Conservation (phyloP, 2,888 invertebrate species). For the Nineta flava region DNA sequence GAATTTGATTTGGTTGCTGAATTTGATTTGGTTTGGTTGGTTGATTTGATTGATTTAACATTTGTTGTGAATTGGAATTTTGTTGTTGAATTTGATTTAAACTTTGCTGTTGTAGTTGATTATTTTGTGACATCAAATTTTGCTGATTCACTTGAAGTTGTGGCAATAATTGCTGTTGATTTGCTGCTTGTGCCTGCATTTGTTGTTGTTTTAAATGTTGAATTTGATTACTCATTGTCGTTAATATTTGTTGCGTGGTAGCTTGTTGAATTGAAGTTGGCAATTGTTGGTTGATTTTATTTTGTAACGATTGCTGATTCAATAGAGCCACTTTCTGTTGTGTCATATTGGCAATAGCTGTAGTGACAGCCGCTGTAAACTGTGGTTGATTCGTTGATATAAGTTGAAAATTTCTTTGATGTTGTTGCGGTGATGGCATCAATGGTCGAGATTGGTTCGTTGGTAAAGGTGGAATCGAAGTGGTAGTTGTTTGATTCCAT, state of each 20-base stretch:
- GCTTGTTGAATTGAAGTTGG: not conserved
- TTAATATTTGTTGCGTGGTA: constrained; percentile 3
- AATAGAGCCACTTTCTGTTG: constrained; percentile 1
- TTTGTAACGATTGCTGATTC: constrained; percentile 7
- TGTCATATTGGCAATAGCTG: not conserved
- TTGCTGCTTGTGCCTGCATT: no score
- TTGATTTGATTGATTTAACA: no score
- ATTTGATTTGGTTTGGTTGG: constrained; percentile 14
- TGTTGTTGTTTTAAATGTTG: constrained; percentile 14
- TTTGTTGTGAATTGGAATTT: no score
- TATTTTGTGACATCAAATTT: not conserved
- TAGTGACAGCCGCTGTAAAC: no score
- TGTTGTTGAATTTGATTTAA: constrained; percentile 15
- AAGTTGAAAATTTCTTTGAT: constrained; percentile 7
- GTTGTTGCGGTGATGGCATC: constrained; percentile 12
- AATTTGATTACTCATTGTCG: constrained; percentile 1
- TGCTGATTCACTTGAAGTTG: constrained; percentile 3
- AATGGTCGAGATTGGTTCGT: constrained; percentile 10
- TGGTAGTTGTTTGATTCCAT: constrained; percentile 45
- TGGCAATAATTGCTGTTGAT: no score
- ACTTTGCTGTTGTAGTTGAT: no score
- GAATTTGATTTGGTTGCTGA: constrained; percentile 3
- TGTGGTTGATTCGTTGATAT: no score
- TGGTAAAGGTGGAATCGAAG: constrained; percentile 10
- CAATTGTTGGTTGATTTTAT: no score